Conservation (phyloP, 2,797 vertebrate genomes). For the Sebastes nivosus region DNA sequence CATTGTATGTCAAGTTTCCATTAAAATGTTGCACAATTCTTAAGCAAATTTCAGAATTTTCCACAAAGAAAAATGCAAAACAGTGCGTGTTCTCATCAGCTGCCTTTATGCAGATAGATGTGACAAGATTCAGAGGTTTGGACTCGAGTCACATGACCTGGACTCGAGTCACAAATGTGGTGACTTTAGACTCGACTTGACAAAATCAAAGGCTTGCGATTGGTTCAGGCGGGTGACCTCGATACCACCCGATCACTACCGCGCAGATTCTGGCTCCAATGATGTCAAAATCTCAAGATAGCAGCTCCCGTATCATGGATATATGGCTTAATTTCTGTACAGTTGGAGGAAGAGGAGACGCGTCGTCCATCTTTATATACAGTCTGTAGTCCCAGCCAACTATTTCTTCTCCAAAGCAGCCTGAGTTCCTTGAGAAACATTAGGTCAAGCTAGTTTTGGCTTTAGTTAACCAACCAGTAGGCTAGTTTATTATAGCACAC, state of each 20-base stretch:
- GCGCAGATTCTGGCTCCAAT: too few species aligned
- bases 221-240: too few species aligned
- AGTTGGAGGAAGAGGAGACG: too few species aligned
- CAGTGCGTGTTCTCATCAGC: neutral
- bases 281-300: rapidly evolving
- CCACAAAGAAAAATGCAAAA: neutral
- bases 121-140: neutral
- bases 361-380: too few species aligned
- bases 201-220: too few species aligned
- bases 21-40: neutral
- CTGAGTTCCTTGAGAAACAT: neutral
- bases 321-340: too few species aligned
- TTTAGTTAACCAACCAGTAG: neutral
- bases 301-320: rapidly evolving
- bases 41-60: neutral
- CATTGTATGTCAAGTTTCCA: neutral
- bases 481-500: too few species aligned
- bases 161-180: rapidly evolving
- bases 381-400: neutral
- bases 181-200: too few species aligned
- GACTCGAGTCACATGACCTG: too few species aligned
- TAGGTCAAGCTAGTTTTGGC: neutral
- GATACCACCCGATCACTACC: too few species aligned
- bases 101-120: neutral
- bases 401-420: neutral